These are phyloP conservation scores for Pelobates cultripes DNA, from an alignment of 2,797 vertebrate genomes.

Conservation along the genomic window DNA sequence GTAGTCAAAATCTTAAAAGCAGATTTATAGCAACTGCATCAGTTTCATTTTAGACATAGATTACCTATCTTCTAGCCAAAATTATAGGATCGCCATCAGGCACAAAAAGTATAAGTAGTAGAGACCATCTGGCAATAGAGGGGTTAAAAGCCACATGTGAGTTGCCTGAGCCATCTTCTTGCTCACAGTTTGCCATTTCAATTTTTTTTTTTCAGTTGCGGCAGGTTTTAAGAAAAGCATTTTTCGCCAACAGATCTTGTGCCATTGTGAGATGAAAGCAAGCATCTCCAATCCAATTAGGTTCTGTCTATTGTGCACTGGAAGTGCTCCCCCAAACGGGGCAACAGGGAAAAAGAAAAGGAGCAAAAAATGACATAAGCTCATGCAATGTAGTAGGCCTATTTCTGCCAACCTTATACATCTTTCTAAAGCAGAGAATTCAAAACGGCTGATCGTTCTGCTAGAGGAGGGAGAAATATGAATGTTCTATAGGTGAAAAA, in stretches of 20 bases:
- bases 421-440: background rate
- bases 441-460: conserved; percentile 6
- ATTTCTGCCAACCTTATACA: background rate
- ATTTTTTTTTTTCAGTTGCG: background rate
- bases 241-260: conserved; percentile 8
- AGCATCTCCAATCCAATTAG: conserved; percentile 41
- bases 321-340: background rate
- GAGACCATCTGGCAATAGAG: background rate
- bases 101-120: no score
- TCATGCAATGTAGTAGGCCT: background rate
- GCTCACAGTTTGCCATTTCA: background rate
- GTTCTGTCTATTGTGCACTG: conserved; percentile 19
- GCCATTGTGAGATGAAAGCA: conserved; percentile 3
- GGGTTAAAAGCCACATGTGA: background rate
- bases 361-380: background rate
- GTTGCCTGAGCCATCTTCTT: background rate
- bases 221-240: background rate
- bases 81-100: no score
- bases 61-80: no score
- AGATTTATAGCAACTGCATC: background rate
- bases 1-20: no score
- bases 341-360: background rate
- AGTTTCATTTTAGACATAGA: no score
- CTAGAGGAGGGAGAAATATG: background rate
- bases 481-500: background rate